Conservation (phyloP, 2,113 vertebrate genomes). For the Colius striatus region DNA sequence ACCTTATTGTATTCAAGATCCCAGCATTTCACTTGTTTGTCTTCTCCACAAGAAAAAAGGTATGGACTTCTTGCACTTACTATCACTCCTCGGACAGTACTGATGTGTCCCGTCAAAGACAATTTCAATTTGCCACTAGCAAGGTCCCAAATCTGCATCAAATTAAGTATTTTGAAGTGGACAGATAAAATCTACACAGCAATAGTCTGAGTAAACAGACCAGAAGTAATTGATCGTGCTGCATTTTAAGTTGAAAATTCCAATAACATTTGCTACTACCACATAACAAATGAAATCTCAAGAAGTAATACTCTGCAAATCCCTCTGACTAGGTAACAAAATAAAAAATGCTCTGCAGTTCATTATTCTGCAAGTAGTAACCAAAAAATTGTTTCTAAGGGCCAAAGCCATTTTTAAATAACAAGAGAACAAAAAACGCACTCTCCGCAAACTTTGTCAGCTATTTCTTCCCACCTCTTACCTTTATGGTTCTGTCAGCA, state of each 20-base stretch:
- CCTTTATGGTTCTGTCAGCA: slow-evolving; percentile 98
- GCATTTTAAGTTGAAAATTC: background rate
- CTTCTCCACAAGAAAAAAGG: slow-evolving; percentile 97
- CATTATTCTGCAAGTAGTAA: background rate
- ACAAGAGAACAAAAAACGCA: background rate
- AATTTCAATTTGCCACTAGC: slow-evolving; percentile 95
- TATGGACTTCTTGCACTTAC: slow-evolving; percentile 93
- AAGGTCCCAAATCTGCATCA: slow-evolving; percentile 94
- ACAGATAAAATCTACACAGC: background rate
- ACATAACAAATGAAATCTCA: background rate
- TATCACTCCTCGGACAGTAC: slow-evolving; percentile 94
- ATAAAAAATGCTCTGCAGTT: background rate
- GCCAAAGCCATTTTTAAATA: background rate
- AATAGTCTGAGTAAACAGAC: background rate
- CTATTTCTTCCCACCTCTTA: slow-evolving; percentile 46
- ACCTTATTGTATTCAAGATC: slow-evolving; percentile 99
- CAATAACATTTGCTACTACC: background rate
- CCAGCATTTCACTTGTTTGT: slow-evolving; percentile 99
- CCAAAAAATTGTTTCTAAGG: background rate
- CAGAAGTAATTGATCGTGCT: background rate
- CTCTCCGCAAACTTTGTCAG: background rate
- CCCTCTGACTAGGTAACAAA: background rate
- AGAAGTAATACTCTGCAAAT: background rate
- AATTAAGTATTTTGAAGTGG: background rate
- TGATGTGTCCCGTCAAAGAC: slow-evolving; percentile 96